These are phyloP conservation scores for Cladorhizidae sp. DNA, from an alignment of 37 sponge, comb jelly and placozoan genomes.

Conservation along the genomic window DNA sequence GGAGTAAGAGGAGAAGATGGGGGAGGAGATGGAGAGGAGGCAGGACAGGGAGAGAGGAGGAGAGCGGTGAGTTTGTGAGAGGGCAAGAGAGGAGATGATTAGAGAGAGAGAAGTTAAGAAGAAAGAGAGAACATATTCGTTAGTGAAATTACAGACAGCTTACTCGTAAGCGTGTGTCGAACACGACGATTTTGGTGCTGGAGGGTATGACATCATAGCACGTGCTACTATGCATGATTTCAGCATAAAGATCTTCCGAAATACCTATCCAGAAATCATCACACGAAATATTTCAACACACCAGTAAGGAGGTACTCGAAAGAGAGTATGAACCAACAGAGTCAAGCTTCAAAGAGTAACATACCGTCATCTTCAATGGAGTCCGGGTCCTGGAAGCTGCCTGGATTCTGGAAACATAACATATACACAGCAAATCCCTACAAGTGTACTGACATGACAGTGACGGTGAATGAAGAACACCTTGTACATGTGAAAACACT, in stretches of 20 bases:
- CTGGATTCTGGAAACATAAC: constrained; percentile 1
- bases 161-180: constrained; percentile 80
- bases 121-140: too few species aligned
- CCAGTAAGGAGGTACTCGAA: too few species aligned
- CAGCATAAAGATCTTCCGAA: constrained; percentile 43
- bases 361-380: constrained; percentile 9
- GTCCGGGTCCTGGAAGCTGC: constrained; percentile 23
- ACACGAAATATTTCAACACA: neutral
- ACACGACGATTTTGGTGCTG: constrained; percentile 87
- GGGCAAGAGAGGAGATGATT: neutral
- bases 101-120: neutral
- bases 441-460: too few species aligned
- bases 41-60: neutral
- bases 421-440: too few species aligned
- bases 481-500: too few species aligned
- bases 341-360: too few species aligned
- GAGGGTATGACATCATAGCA: constrained; percentile 88
- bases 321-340: too few species aligned
- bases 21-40: neutral
- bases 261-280: neutral
- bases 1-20: neutral
- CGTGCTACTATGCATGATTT: constrained; percentile 55
- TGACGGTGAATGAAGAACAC: too few species aligned
- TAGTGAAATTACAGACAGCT: neutral
- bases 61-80: neutral